These are phyloP conservation scores for Lophochroa leadbeateri DNA, from an alignment of 2,113 vertebrate genomes.

Conservation along the genomic window DNA sequence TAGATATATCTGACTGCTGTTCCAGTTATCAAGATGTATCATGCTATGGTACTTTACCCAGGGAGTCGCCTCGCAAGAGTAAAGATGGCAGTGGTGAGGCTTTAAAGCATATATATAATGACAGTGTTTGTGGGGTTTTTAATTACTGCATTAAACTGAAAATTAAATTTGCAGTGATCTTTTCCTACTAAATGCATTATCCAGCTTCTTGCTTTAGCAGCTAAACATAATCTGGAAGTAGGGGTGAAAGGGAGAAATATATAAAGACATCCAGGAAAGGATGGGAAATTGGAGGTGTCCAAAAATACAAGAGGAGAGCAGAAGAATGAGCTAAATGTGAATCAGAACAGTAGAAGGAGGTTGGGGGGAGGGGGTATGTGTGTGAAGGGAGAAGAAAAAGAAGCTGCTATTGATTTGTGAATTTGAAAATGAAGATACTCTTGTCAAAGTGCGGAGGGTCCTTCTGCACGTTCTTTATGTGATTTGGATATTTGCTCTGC, in stretches of 20 bases:
- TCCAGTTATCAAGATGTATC: conserved; percentile 82
- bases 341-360: not conserved
- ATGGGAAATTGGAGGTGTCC: not conserved
- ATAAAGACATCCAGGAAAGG: not conserved
- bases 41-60: conserved; percentile 80
- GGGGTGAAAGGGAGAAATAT: not conserved
- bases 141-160: not conserved
- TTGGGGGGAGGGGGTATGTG: not conserved
- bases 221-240: not conserved
- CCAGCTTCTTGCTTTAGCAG: not conserved
- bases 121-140: not conserved
- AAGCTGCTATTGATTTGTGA: not conserved
- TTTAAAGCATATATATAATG: accelerated
- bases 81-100: conserved; percentile 79
- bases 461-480: not conserved
- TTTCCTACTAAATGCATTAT: not conserved
- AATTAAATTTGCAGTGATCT: not conserved
- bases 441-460: not conserved
- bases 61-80: conserved; percentile 85
- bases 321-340: not conserved
- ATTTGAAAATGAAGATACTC: not conserved
- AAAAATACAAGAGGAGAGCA: not conserved
- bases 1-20: conserved; percentile 80
- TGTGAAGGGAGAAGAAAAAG: not conserved
- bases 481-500: not conserved